A percentile compares a stretch with the other conserved stretches of the same genome.
These are phyloP conservation scores for Grallaria varia DNA, from an alignment of 2,113 vertebrate species.

Conservation along the genomic window DNA sequence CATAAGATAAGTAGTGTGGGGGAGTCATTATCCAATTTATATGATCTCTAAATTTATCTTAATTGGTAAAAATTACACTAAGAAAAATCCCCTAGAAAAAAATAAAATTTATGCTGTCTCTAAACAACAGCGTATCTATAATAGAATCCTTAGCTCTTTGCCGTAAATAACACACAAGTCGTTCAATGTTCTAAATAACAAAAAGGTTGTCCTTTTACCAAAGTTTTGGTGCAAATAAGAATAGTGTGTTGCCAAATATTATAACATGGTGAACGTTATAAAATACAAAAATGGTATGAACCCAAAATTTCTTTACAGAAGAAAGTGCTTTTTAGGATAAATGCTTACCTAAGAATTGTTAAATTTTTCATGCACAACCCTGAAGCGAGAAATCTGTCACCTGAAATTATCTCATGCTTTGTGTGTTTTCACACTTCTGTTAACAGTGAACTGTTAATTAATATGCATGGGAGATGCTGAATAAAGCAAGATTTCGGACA, in stretches of 20 bases:
- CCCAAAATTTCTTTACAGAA: background rate
- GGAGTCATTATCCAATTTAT: background rate
- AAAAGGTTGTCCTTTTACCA: background rate
- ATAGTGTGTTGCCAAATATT: background rate
- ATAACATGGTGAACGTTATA: background rate
- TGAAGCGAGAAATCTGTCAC: conserved; percentile 30
- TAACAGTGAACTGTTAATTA: conserved; percentile 43
- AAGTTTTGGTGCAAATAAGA: background rate
- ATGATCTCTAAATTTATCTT: background rate
- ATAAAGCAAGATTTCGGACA: conserved; percentile 13
- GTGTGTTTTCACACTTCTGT: conserved; percentile 49
- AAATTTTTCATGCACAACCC: conserved; percentile 45
- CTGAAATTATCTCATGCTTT: conserved; percentile 40
- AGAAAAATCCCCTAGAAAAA: background rate
- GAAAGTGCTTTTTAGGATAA: conserved; percentile 36
- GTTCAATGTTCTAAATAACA: background rate
- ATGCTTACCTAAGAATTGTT: conserved; percentile 52
- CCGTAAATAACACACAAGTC: background rate
- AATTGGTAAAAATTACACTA: background rate
- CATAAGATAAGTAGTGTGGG: background rate
- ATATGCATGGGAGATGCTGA: background rate
- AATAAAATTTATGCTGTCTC: background rate
- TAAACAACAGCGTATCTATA: background rate
- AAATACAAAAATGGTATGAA: background rate
- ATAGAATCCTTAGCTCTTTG: background rate